Conservation (phyloP, 2,113 vertebrate genomes). For the Gymnobelideus leadbeateri region DNA sequence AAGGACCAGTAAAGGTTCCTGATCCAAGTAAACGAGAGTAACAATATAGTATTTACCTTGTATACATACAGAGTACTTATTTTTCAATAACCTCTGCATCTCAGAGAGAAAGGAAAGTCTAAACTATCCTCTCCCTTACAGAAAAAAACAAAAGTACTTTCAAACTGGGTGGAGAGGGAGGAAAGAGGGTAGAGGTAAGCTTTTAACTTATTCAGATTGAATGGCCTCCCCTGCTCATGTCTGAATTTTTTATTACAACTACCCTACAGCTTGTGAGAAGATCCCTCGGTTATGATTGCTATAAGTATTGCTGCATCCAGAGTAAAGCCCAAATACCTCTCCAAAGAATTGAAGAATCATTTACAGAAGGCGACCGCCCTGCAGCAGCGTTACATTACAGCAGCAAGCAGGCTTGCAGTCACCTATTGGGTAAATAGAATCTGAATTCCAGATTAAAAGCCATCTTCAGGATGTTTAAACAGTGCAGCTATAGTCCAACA, state of each 20-base stretch:
- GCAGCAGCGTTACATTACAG: neutral
- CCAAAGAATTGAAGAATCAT: conserved; percentile 33
- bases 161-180: neutral
- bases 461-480: conserved; percentile 37
- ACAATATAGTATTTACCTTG: neutral
- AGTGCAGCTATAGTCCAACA: neutral
- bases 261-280: neutral
- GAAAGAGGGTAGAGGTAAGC: neutral
- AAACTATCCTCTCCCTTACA: neutral
- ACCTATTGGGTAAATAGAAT: conserved; percentile 5
- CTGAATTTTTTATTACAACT: neutral
- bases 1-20: neutral
- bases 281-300: conserved; percentile 15
- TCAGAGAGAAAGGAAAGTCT: neutral
- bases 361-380: neutral
- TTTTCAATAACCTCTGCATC: neutral
- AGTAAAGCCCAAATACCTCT: conserved; percentile 14
- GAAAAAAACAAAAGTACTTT: neutral
- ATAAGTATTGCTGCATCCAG: neutral
- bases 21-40: neutral
- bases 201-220: conserved; percentile 26
- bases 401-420: conserved; percentile 38
- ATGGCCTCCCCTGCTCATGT: neutral
- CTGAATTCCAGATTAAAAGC: conserved; percentile 56
- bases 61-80: neutral